Conservation (phyloP, 2,797 vertebrate species). For the Coilia nasus region DNA sequence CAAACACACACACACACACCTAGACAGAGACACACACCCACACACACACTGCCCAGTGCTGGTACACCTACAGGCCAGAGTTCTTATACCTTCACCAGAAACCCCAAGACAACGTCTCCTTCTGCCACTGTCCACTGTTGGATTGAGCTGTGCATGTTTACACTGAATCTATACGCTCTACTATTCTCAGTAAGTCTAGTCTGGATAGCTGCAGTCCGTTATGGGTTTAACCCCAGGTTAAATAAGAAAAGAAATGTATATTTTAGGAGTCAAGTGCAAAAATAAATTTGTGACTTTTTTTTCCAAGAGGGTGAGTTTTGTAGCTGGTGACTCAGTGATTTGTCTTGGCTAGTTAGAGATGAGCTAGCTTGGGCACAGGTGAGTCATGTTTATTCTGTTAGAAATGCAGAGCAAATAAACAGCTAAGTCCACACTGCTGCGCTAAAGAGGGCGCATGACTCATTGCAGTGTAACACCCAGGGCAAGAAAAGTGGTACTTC, state of each 20-base stretch:
- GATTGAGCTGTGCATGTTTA: not conserved
- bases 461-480: not conserved
- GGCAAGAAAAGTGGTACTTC: not conserved
- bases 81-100: too few species aligned
- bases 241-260: not conserved
- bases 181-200: not conserved
- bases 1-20: too few species aligned
- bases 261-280: too few species aligned
- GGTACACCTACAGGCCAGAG: too few species aligned
- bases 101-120: not conserved
- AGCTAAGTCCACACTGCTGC: not conserved
- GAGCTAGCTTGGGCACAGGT: slow-evolving; percentile 30
- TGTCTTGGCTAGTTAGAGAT: not conserved
- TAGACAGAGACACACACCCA: too few species aligned
- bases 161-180: not conserved
- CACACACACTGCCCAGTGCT: too few species aligned
- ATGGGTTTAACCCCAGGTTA: not conserved
- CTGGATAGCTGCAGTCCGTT: not conserved
- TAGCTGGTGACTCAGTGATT: not conserved
- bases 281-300: too few species aligned
- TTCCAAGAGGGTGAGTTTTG: too few species aligned
- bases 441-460: not conserved
- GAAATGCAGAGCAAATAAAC: not conserved
- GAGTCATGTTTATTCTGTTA: slow-evolving; percentile 71
- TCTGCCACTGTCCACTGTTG: not conserved